Conservation (phyloP, 30 jellyfish, hydroid and myxozoan genomes). For the Nemopilema nomurai region DNA sequence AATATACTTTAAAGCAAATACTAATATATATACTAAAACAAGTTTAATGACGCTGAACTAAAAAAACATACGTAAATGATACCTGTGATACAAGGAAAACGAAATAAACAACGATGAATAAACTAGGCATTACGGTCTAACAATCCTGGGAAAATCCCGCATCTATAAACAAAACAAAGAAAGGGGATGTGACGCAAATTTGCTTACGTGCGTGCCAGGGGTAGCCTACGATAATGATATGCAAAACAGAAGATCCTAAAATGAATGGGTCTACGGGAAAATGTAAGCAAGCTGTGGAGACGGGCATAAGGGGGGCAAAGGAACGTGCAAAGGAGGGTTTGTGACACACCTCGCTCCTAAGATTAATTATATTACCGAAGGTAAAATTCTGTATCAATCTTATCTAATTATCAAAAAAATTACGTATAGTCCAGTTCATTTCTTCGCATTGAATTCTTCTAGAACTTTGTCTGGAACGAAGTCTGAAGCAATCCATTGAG, state of each 20-base stretch:
- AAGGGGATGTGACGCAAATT: neutral
- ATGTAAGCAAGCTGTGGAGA: neutral
- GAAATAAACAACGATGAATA: constrained; percentile 7
- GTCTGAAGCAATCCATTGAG: constrained; percentile 45
- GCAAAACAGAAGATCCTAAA: neutral
- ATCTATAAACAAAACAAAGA: neutral
- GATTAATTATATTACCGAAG: constrained; percentile 45
- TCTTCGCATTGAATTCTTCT: constrained; percentile 41
- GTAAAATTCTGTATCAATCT: constrained; percentile 34
- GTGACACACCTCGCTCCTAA: constrained; percentile 56
- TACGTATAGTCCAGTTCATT: constrained; percentile 24
- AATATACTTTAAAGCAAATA: no score
- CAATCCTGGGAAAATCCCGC: constrained; percentile 6
- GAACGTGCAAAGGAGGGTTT: neutral
- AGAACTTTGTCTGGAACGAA: constrained; percentile 34
- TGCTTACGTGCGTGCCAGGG: neutral
- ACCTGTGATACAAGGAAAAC: neutral
- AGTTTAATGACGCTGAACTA: neutral
- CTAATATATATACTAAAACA: neutral
- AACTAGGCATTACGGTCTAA: constrained; percentile 18
- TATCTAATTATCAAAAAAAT: constrained; percentile 3
- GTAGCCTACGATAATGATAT: neutral
- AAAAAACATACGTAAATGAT: neutral
- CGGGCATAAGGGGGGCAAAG: neutral
- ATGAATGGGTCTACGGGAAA: neutral